phyloP scores from a whole-genome alignment of 2,113 vertebrate genomes.

The Chloroceryle aenea region DNA sequence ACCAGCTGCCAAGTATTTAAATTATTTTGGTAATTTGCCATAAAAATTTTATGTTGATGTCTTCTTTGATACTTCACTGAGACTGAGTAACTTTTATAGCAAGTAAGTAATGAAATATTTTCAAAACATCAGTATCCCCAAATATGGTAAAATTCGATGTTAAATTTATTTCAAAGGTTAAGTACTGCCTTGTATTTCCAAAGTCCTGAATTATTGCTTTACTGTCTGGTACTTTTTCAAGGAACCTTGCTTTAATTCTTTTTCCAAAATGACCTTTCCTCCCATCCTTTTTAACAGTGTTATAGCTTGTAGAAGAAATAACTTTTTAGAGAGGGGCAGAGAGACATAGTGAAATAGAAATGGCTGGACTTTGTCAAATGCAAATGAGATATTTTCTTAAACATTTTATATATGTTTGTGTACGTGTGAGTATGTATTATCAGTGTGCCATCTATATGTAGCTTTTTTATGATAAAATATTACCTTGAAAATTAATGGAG shows the following conservation, averaged over 20 bases:
- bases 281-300: not conserved
- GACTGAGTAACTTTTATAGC: not conserved
- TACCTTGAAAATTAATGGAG: not conserved
- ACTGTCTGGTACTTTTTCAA: not conserved
- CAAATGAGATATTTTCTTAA: not conserved
- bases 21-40: constrained; percentile 9
- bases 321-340: not conserved
- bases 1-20: not conserved
- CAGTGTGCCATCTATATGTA: not conserved
- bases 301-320: not conserved
- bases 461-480: not conserved
- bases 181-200: not conserved
- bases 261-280: not conserved
- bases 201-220: not conserved
- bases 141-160: not conserved
- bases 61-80: not conserved
- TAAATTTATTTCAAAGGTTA: constrained; percentile 15
- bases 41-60: constrained; percentile 14
- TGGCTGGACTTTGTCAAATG: not conserved
- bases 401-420: not conserved
- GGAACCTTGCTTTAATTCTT: not conserved
- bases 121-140: not conserved
- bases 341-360: not conserved
- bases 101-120: constrained; percentile 32
- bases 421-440: not conserved